Base-by-base conservation (phyloP, 37 sponge, comb jelly and placozoan species). In the Tethya wilhelma region DNA sequence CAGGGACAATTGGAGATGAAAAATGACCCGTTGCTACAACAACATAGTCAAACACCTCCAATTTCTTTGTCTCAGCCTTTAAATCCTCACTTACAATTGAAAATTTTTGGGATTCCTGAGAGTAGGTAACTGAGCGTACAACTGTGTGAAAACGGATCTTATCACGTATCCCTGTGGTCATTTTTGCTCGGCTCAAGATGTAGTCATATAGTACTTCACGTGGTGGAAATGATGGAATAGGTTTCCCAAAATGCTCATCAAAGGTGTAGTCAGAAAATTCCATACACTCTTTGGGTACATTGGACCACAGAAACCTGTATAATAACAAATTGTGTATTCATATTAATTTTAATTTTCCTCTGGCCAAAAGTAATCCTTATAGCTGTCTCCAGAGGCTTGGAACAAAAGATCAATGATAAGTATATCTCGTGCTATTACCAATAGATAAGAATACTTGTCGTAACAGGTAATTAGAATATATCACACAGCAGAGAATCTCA, bases 21-120 rank as follows among this genome's bases (percentile, higher is more conserved):
- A 86, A 86, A 57, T 86, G 86, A 2, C 86, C 86, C 1, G 74
- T 60, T 9, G 86, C 79, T 25, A 86, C 86, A 4, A 86, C 42
- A 38, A 78, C 73, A 56, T 57, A 34, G 40, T 86, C 86, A 37
- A 86, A 86, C 25, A 60, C 75, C 33, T 86, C 70, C n/a, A 5
- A 14, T 7, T 9, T 38, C 7, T 78, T 58, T 11, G 28, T 20
- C 44, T 44, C 70, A 19, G 69, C 41, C 23, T 40, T 33, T n/a
- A 67, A 36, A 53, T 85, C 34, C 64, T 39, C n/a, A 23, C 28
- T 56, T 11, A 32, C 59, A 5, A 85, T 71, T 25, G 71, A 45
- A 67, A 85, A 85, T 2, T n/a, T 77, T 29, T 41, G 23, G 4
- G 19, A 40, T 4, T 32, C 64, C 25, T 59, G 58, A 38, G 30